phyloP scores from a whole-genome alignment of 2,888 invertebrate genomes.

The Steinernema scapterisci region DNA sequence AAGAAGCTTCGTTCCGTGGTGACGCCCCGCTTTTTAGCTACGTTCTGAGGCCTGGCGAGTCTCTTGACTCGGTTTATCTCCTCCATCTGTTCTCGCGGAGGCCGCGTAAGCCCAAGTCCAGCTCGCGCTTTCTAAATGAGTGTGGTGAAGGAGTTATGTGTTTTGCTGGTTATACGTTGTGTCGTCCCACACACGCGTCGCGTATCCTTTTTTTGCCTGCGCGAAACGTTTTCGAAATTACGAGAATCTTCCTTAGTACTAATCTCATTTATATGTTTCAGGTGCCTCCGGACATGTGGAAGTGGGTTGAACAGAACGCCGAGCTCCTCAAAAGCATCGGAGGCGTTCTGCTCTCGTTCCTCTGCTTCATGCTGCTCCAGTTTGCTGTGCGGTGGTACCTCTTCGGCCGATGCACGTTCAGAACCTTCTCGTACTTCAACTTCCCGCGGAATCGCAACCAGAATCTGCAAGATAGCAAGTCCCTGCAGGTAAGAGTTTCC shows the following conservation, averaged over 20 bases:
- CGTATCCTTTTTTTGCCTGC: neutral
- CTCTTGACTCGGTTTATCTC: conserved; percentile 17
- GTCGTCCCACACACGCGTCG: neutral
- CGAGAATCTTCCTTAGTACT: neutral
- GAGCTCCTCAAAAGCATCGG: neutral
- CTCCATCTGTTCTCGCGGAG: neutral
- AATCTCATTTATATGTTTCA: neutral
- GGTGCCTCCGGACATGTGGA: neutral
- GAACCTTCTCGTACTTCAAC: conserved; percentile 63
- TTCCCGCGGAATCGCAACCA: conserved; percentile 38
- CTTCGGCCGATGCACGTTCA: conserved; percentile 60
- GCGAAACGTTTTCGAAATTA: neutral
- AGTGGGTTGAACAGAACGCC: neutral
- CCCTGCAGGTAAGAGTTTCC: conserved; percentile 37
- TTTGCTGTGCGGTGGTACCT: conserved; percentile 63
- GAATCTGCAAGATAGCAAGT: conserved; percentile 39
- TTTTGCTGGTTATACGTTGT: neutral
- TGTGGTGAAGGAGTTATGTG: neutral
- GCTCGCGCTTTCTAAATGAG: neutral
- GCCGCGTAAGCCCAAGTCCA: neutral
- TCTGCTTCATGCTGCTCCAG: conserved; percentile 59
- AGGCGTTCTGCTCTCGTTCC: conserved; percentile 57
- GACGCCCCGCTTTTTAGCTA: conserved; percentile 5
- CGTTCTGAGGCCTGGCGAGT: neutral
- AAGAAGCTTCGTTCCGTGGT: neutral